phyloP scores from a whole-genome alignment of 2,113 vertebrate genomes.

The Alouatta palliata region DNA sequence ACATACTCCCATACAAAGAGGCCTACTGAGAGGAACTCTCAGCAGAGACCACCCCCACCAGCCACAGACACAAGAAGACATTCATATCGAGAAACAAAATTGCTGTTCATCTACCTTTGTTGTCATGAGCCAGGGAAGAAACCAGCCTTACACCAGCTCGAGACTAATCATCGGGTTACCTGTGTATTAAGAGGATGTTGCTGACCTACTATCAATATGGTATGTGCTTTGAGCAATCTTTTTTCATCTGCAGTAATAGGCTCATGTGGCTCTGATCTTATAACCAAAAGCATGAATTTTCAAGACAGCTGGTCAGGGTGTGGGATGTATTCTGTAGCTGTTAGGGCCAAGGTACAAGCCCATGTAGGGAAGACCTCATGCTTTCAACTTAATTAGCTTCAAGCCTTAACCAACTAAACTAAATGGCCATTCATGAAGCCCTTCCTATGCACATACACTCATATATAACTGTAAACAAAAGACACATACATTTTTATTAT shows the following conservation, averaged over 20 bases:
- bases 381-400: constrained; percentile 29
- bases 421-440: neutral
- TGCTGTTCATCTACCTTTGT: neutral
- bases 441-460: neutral
- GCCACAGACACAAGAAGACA: neutral
- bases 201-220: neutral
- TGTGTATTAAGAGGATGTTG: neutral
- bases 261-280: neutral
- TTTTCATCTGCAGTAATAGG: neutral
- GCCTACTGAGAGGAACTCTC: neutral
- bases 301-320: neutral
- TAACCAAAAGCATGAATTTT: neutral
- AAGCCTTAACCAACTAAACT: neutral
- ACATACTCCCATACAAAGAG: neutral
- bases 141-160: neutral
- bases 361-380: neutral
- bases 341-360: neutral
- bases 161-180: neutral
- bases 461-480: neutral
- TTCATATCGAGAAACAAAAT: neutral
- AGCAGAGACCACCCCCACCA: neutral
- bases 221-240: neutral
- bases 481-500: neutral
- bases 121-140: neutral
- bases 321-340: neutral